phyloP scores from a whole-genome alignment of 37 sponge, comb jelly and placozoan genomes.

The Aplysina aerophoba region DNA sequence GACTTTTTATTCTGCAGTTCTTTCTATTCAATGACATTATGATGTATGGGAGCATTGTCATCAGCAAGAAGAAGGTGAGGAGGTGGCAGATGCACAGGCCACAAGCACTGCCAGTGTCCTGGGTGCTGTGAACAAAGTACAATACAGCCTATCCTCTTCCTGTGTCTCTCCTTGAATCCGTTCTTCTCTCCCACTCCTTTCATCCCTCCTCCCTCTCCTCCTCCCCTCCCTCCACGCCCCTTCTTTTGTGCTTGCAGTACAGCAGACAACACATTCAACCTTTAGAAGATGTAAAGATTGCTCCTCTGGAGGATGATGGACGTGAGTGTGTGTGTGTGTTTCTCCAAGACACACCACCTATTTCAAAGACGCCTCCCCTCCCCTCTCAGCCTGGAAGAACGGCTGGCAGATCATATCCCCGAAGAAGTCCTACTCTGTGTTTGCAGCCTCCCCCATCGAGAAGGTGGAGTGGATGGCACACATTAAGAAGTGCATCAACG shows the following conservation, averaged over 20 bases:
- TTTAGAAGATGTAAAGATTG: constrained; percentile 77
- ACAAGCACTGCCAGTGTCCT: not conserved
- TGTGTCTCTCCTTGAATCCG: not conserved
- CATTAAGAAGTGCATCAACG: constrained; percentile 87
- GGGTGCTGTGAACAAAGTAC: not conserved
- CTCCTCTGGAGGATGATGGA: constrained; percentile 79
- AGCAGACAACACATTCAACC: constrained; percentile 81
- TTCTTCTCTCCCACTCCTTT: not conserved
- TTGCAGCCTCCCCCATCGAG: constrained; percentile 91
- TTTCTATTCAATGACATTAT: constrained; percentile 96
- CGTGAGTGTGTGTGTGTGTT: constrained; percentile 56
- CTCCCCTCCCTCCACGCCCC: not conserved
- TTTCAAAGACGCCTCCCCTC: not conserved
- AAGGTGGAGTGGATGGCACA: constrained; percentile 96
- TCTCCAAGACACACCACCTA: not conserved
- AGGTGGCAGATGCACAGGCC: no score
- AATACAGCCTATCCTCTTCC: not conserved
- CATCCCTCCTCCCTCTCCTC: not conserved
- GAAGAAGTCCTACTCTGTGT: constrained; percentile 92
- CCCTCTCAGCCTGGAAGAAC: constrained; percentile 72
- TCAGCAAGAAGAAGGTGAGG: constrained; percentile 83
- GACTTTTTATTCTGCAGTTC: constrained; percentile 79
- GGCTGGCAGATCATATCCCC: constrained; percentile 96
- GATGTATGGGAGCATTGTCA: constrained; percentile 90
- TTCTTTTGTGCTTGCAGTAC: constrained; percentile 54